Evolutionary conservation across 2,888 invertebrate species (phyloP), one percentile per base, ranked within the genome.

Genomic region (Drosophila paracracens): DNA sequence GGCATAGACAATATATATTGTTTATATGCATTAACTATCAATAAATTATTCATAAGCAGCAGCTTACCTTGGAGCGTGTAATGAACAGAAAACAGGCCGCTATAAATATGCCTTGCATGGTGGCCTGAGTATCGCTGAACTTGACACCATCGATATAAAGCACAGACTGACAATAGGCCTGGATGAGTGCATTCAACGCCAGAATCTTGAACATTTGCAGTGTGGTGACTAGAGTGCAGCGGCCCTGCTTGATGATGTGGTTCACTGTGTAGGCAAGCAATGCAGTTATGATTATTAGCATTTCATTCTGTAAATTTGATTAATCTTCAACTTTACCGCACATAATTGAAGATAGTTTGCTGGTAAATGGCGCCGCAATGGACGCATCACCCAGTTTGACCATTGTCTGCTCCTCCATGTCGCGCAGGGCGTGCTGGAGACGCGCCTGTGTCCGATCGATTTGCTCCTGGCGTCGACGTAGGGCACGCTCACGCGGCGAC

Each of bases 151-250:
- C 99, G 79, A 99, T 95, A 92, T 99, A 99, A 29, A 99, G 94
- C 33, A 99, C 99, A 4, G 99, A 99, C 94, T 99, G 99, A 90
- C 99, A 98, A 94, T 99, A 99, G 1, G 99, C 99, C 79, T 99
- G 95, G 79, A 99, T 98, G 4, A 99, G 95, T 0, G 99, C 99
- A 93, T 99, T 99, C 63, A 99, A 94, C 0, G 99, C 99, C 66
- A 99, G 94, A 87, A 99, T 99, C 94, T 99, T 99, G 94, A 99
- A 99, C 99, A 99, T 99, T 94, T 99, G 99, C 71, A 99, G 94
- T 0, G 99, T 99, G 0, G 99, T 99, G 27, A 99, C 99, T 70
- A 99, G 94, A 0, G 99, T 99, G 93, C 99, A 99, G 29, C 99
- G 96, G 1, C 99, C 99, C 94, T 99, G 99, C 93, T 99, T 99